These are phyloP conservation scores for Zoroaster sp. DNA, from an alignment of 53 echinoderm and acorn worm genomes.

Conservation along the genomic window DNA sequence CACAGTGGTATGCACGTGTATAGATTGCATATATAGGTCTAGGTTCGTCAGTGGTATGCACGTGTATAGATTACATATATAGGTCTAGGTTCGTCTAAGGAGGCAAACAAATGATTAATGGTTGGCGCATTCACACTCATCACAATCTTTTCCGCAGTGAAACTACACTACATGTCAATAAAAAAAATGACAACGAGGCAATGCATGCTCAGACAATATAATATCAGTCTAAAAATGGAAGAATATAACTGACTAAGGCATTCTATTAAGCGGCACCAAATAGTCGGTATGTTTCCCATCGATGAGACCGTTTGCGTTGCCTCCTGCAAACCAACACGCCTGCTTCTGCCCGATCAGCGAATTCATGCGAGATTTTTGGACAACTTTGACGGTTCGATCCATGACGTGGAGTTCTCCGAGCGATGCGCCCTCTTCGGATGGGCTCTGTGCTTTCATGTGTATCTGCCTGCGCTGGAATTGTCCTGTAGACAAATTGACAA, in stretches of 20 bases:
- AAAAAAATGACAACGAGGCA: no score
- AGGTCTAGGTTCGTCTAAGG: no score
- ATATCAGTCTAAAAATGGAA: no score
- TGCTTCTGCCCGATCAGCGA: conserved; percentile 25
- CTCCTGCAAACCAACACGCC: conserved; percentile 56
- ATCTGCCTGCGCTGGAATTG: conserved; percentile 51
- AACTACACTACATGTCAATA: no score
- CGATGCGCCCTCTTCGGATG: not conserved
- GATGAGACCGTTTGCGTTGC: conserved; percentile 55
- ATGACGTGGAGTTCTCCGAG: conserved; percentile 7
- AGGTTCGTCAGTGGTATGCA: no score
- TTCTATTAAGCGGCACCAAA: not conserved
- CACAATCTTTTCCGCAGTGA: no score
- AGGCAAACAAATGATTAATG: no score
- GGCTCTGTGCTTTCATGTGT: not conserved
- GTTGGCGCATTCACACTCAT: no score
- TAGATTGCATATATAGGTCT: no score
- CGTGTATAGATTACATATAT: no score
- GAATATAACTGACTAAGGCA: not conserved
- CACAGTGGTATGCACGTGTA: no score
- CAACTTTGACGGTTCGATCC: conserved; percentile 17
- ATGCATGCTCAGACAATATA: no score
- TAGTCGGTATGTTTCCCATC: conserved; percentile 59
- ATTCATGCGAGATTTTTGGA: conserved; percentile 42
- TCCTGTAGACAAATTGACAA: conserved; percentile 18